Evolutionary conservation across 2,888 invertebrate genomes (phyloP).

Genomic region (Nemotelus nigrinus): DNA sequence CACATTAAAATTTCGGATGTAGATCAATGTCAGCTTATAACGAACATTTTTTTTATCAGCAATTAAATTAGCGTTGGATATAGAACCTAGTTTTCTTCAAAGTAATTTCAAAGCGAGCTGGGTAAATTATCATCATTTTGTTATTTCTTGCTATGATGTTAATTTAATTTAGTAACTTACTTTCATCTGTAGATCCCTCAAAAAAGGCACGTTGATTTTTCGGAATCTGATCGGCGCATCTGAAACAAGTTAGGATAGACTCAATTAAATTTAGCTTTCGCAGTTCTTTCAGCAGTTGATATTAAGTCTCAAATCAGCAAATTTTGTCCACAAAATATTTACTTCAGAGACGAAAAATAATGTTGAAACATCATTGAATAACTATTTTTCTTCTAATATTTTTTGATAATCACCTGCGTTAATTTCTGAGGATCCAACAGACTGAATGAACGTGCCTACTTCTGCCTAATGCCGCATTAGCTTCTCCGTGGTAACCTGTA

Average conservation of each 20-base stretch:
- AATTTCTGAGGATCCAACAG: too few relatives aligned
- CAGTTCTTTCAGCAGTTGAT: background rate
- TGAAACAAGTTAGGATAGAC: too few relatives aligned
- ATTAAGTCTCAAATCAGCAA: background rate
- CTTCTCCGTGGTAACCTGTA: too few relatives aligned
- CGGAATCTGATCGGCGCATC: too few relatives aligned
- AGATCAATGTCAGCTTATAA: background rate
- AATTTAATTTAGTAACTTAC: background rate
- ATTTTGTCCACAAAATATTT: slow-evolving; percentile 35
- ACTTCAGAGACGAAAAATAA: slow-evolving; percentile 57
- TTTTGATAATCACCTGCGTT: too few relatives aligned
- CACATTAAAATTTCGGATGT: background rate
- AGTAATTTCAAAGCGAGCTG: slow-evolving; percentile 48
- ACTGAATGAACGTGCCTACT: too few relatives aligned
- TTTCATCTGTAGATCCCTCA: background rate
- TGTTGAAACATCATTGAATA: slow-evolving; percentile 52
- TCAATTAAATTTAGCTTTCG: too few relatives aligned
- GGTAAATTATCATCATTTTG: slow-evolving; percentile 46
- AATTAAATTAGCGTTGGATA: slow-evolving; percentile 47
- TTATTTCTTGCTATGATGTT: background rate
- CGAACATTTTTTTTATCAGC: background rate
- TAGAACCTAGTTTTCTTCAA: slow-evolving; percentile 47
- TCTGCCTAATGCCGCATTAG: too few relatives aligned
- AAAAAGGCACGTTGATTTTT: too few relatives aligned
- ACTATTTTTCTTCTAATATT: too few relatives aligned